Percentiles rank a stretch among this genome's conserved stretches.
phyloP scores from a whole-genome alignment of 2,888 invertebrate species.

The Lissonota sp. region DNA sequence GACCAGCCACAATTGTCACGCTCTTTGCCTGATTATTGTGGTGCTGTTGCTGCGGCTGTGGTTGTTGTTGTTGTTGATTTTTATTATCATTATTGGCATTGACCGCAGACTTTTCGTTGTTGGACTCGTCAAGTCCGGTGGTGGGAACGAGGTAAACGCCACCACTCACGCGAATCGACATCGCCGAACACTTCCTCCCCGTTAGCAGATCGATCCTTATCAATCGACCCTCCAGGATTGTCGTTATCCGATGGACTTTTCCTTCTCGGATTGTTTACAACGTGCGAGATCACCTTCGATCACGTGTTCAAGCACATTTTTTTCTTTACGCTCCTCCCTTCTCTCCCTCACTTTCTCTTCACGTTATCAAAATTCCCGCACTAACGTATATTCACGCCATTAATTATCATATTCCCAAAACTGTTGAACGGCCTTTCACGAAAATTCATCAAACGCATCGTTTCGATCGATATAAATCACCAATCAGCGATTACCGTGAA shows the following conservation, averaged over 20 bases:
- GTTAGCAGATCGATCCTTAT: slow-evolving; percentile 56
- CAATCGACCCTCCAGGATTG: slow-evolving; percentile 54
- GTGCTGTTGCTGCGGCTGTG: slow-evolving; percentile 71
- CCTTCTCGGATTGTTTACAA: too few species aligned
- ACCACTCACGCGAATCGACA: slow-evolving; percentile 83
- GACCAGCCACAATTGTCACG: slow-evolving; percentile 87
- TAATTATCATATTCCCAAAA: too few species aligned
- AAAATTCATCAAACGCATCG: too few species aligned
- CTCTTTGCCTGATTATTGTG: slow-evolving; percentile 84
- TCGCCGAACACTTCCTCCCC: slow-evolving; percentile 68
- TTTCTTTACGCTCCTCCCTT: neutral
- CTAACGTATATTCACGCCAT: too few species aligned
- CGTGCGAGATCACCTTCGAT: too few species aligned
- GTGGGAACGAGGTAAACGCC: slow-evolving; percentile 81
- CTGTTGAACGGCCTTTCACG: too few species aligned
- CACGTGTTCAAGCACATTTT: neutral
- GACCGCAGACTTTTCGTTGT: slow-evolving; percentile 65
- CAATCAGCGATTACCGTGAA: too few species aligned
- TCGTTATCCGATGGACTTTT: too few species aligned
- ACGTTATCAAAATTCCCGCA: too few species aligned
- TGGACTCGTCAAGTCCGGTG: slow-evolving; percentile 70
- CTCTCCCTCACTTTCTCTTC: too few species aligned
- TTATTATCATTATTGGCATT: slow-evolving; percentile 67
- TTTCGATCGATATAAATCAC: too few species aligned
- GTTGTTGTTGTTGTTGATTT: slow-evolving; percentile 74